Evolutionary conservation across 1,140 invertebrate species (phyloP).

Genomic region (Aphis craccivora): DNA sequence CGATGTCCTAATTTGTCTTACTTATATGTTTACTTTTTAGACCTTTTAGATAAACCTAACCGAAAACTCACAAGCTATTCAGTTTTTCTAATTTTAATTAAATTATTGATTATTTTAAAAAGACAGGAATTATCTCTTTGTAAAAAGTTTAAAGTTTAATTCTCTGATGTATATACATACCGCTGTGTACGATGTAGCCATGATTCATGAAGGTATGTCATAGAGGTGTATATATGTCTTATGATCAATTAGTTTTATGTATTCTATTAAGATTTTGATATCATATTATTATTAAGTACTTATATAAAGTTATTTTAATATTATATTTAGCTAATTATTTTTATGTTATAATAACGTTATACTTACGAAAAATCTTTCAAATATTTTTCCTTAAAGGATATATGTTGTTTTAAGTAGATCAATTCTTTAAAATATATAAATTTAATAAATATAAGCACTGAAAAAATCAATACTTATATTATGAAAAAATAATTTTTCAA

Average conservation of each 20-base stretch:
- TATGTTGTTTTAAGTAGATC: background rate
- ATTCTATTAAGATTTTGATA: background rate
- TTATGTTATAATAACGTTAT: background rate
- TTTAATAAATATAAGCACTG: background rate
- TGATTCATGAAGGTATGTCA: background rate
- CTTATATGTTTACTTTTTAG: background rate
- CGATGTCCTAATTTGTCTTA: slow-evolving; percentile 2
- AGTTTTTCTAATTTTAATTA: background rate
- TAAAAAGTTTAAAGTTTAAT: background rate
- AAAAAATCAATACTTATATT: background rate
- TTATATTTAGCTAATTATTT: background rate
- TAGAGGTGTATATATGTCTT: background rate
- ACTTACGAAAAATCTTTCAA: slow-evolving; percentile 27
- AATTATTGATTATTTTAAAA: background rate
- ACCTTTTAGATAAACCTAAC: background rate
- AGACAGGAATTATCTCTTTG: background rate
- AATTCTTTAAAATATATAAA: background rate
- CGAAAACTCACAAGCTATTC: background rate
- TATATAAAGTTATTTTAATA: background rate
- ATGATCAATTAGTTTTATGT: background rate
- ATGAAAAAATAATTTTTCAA: background rate
- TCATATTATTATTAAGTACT: background rate
- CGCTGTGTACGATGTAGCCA: background rate
- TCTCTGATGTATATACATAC: background rate
- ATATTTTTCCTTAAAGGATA: background rate